These are phyloP conservation scores for Caloenas nicobarica DNA, from an alignment of 2,113 vertebrate species.

Conservation along the genomic window DNA sequence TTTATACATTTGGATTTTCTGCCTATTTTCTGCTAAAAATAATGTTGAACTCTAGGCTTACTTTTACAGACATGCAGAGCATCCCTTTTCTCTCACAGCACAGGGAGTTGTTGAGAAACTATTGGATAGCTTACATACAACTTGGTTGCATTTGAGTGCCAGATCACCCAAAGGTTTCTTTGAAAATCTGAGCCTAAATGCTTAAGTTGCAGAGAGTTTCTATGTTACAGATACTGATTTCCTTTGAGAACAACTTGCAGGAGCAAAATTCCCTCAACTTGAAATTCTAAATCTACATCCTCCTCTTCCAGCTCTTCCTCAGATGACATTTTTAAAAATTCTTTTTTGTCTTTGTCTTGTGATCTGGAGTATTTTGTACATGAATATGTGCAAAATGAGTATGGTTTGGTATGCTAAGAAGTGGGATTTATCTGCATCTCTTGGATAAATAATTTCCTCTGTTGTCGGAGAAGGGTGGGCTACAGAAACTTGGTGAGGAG, in stretches of 20 bases:
- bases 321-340: fast-evolving
- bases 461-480: background rate
- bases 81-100: background rate
- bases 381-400: background rate
- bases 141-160: background rate
- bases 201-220: background rate
- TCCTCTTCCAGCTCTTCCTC: background rate
- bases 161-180: background rate
- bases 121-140: fast-evolving
- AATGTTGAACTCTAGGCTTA: background rate
- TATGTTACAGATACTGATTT: background rate
- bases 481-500: background rate
- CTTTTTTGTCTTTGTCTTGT: background rate
- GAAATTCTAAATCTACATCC: background rate
- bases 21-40: background rate
- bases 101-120: background rate
- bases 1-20: background rate
- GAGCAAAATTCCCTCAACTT: background rate
- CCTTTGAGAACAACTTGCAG: background rate
- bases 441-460: background rate
- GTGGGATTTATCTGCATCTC: background rate
- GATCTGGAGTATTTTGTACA: background rate
- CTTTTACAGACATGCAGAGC: background rate
- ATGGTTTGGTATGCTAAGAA: background rate
- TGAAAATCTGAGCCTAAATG: background rate